Evolutionary conservation across 2,888 invertebrate genomes (phyloP).

Genomic region (Gortyna flavago): DNA sequence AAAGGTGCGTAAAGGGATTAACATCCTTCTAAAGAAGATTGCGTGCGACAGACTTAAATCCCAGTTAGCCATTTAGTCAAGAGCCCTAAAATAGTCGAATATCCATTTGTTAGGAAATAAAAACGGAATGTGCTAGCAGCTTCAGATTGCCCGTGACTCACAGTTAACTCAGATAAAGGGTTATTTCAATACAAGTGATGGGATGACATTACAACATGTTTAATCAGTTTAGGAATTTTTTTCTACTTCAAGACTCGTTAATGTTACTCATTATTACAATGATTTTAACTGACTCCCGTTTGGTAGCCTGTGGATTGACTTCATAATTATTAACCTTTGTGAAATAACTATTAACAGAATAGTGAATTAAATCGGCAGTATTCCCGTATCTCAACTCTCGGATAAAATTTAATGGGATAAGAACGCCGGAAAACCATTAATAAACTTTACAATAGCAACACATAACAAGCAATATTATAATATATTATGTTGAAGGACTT

Average conservation of each 20-base stretch:
- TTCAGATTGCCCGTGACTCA: slow-evolving; percentile 19
- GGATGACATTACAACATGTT: slow-evolving; percentile 4
- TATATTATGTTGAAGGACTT: slow-evolving; percentile 30
- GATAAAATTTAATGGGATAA: slow-evolving; percentile 34
- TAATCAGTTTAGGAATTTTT: slow-evolving; percentile 20
- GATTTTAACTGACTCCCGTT: not conserved
- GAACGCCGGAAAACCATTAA: slow-evolving; percentile 30
- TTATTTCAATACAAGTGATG: slow-evolving; percentile 24
- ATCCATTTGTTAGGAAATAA: slow-evolving; percentile 3
- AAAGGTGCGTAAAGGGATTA: not conserved
- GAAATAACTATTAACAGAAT: not conserved
- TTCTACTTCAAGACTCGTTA: not conserved
- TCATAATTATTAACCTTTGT: too few relatives aligned
- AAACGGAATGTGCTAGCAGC: not conserved
- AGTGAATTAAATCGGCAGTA: not conserved
- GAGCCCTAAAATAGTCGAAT: not conserved
- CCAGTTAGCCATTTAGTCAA: not conserved
- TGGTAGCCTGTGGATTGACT: not conserved
- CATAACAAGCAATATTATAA: slow-evolving; percentile 42
- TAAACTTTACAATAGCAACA: slow-evolving; percentile 43
- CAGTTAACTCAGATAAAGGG: slow-evolving; percentile 33
- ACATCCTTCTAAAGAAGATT: not conserved
- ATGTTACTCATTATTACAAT: not conserved
- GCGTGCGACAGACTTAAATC: not conserved
- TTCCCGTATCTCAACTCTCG: slow-evolving; percentile 1